phyloP scores from a whole-genome alignment of 2,888 invertebrate species.

The Leptinotarsa rubiginosa region DNA sequence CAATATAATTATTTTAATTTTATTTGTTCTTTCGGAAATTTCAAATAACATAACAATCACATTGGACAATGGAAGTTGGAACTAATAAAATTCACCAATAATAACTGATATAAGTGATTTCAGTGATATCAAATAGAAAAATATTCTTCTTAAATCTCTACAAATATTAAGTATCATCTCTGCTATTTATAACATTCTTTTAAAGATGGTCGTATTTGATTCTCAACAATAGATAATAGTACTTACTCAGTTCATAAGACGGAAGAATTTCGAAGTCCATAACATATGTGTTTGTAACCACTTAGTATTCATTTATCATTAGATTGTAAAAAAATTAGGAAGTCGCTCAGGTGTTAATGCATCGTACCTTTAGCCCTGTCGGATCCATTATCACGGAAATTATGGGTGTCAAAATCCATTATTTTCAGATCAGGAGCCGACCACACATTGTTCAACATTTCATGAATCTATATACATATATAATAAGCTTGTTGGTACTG shows the following conservation, averaged over 20 bases:
- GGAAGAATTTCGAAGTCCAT: background rate
- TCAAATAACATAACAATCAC: no score
- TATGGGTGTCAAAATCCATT: constrained; percentile 13
- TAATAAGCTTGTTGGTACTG: background rate
- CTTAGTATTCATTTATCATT: constrained; percentile 2
- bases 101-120: no score
- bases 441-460: background rate
- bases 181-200: background rate
- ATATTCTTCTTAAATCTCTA: no score
- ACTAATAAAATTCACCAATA: no score
- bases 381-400: constrained; percentile 4
- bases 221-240: background rate
- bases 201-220: background rate
- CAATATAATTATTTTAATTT: no score
- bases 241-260: background rate
- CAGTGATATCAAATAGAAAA: no score
- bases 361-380: constrained; percentile 9
- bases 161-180: no score
- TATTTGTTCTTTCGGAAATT: no score
- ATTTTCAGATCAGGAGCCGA: constrained; percentile 1
- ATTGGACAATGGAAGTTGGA: no score
- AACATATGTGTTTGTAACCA: background rate
- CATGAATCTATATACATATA: background rate
- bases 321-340: constrained; percentile 27
- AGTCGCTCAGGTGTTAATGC: constrained; percentile 44